Evolutionary conservation across 2,797 vertebrate genomes (phyloP).

Genomic region (Myoxocephalus aenaeus): DNA sequence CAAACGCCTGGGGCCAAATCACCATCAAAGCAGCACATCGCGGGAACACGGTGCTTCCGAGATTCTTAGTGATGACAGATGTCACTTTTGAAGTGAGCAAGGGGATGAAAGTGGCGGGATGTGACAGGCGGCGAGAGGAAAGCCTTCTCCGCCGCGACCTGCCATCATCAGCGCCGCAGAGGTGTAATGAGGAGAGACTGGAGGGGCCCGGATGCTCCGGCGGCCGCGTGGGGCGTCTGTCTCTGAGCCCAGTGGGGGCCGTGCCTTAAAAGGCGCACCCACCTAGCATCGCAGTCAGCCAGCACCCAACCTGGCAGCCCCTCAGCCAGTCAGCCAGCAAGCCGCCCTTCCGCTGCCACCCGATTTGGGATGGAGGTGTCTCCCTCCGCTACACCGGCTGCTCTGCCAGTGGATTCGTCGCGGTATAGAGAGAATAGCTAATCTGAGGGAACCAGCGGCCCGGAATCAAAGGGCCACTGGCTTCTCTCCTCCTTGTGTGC

Average conservation of each 20-base stretch:
- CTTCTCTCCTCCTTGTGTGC: conserved; percentile 79
- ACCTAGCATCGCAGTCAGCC: conserved; percentile 66
- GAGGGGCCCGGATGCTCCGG: conserved; percentile 73
- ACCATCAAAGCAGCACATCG: conserved; percentile 87
- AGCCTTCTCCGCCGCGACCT: conserved; percentile 75
- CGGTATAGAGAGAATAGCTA: conserved; percentile 83
- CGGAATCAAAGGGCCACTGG: conserved; percentile 82
- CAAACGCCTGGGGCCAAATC: conserved; percentile 88
- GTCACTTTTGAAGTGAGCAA: conserved; percentile 87
- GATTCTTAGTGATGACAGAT: conserved; percentile 88
- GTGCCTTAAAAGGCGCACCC: conserved; percentile 75
- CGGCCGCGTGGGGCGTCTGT: conserved; percentile 77
- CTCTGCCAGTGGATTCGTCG: conserved; percentile 78
- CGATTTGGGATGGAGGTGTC: conserved; percentile 73
- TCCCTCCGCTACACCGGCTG: conserved; percentile 72
- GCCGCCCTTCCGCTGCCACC: conserved; percentile 62
- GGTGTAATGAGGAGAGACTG: conserved; percentile 81
- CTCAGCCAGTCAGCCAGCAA: conserved; percentile 60
- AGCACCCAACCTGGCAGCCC: conserved; percentile 72
- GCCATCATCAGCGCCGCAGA: conserved; percentile 77
- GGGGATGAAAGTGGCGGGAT: conserved; percentile 85
- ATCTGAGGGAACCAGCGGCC: conserved; percentile 82
- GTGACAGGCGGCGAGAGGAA: conserved; percentile 82
- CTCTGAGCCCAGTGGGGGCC: conserved; percentile 68
- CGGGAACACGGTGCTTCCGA: conserved; percentile 86